Evolutionary conservation across 2,888 invertebrate species (phyloP).

Genomic region (Lasioglossum leucozonium): DNA sequence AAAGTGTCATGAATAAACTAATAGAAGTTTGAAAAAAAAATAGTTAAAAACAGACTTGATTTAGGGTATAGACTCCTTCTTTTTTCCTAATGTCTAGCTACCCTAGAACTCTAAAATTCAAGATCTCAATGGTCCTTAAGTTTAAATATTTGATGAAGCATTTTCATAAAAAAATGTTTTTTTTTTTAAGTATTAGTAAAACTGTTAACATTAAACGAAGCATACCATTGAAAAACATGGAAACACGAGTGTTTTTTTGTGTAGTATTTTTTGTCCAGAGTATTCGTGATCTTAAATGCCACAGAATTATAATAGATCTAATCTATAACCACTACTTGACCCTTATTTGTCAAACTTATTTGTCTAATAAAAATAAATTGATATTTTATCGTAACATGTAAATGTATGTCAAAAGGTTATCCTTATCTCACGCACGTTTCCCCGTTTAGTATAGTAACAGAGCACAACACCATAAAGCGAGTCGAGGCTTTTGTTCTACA

Average conservation of each 20-base stretch:
- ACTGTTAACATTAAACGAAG: background rate
- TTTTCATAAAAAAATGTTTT: background rate
- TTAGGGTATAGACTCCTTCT: too few relatives aligned
- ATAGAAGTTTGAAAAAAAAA: too few relatives aligned
- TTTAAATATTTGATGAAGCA: background rate
- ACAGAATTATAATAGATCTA: background rate
- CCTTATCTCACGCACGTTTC: background rate
- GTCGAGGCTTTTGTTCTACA: background rate
- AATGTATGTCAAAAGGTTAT: background rate
- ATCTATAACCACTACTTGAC: constrained; percentile 9
- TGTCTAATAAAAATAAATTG: constrained; percentile 15
- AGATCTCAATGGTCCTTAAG: too few relatives aligned
- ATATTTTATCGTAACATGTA: constrained; percentile 10
- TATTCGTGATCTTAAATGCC: background rate
- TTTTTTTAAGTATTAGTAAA: background rate
- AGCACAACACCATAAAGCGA: background rate
- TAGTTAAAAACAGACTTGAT: too few relatives aligned
- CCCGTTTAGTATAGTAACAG: background rate
- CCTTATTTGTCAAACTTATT: constrained; percentile 8
- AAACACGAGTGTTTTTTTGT: background rate
- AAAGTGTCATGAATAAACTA: too few relatives aligned
- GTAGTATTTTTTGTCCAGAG: background rate
- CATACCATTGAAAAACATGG: background rate
- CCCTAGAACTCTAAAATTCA: too few relatives aligned
- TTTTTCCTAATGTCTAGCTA: too few relatives aligned